Evolutionary conservation across 1,140 invertebrate genomes (phyloP).

Genomic region (Chlorops oryzae): DNA sequence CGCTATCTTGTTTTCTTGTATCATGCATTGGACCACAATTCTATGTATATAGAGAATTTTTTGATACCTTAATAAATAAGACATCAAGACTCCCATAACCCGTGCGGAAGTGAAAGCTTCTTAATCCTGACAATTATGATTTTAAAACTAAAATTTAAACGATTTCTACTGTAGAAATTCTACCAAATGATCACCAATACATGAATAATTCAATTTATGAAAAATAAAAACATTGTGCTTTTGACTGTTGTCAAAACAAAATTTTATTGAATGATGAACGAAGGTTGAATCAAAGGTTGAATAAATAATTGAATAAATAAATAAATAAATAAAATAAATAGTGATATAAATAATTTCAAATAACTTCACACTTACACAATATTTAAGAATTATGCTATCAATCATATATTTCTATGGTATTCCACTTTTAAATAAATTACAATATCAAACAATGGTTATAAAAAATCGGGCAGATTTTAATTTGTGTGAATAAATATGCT

Average conservation of each 20-base stretch:
- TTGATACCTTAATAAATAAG: not conserved
- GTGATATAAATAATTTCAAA: not conserved
- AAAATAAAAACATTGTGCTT: not conserved
- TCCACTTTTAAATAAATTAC: not conserved
- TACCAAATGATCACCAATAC: too few species aligned
- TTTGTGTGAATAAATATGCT: not conserved
- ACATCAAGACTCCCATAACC: not conserved
- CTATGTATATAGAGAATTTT: too few species aligned
- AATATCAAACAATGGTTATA: too few species aligned
- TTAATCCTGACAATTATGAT: not conserved
- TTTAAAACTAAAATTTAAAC: not conserved
- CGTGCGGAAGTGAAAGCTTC: too few species aligned
- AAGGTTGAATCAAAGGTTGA: not conserved
- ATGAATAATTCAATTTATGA: not conserved
- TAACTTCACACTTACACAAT: not conserved
- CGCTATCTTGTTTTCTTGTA: too few species aligned
- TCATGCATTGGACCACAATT: too few species aligned
- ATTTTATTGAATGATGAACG: not conserved
- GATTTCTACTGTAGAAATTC: not conserved
- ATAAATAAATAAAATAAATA: not conserved
- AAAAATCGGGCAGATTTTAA: too few species aligned
- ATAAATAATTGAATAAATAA: not conserved
- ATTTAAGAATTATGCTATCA: not conserved
- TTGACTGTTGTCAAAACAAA: not conserved
- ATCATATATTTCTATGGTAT: not conserved